Percentiles rank a stretch among this genome's conserved stretches.
These are phyloP conservation scores for Chauna torquata DNA, from an alignment of 2,113 vertebrate genomes.

Conservation along the genomic window DNA sequence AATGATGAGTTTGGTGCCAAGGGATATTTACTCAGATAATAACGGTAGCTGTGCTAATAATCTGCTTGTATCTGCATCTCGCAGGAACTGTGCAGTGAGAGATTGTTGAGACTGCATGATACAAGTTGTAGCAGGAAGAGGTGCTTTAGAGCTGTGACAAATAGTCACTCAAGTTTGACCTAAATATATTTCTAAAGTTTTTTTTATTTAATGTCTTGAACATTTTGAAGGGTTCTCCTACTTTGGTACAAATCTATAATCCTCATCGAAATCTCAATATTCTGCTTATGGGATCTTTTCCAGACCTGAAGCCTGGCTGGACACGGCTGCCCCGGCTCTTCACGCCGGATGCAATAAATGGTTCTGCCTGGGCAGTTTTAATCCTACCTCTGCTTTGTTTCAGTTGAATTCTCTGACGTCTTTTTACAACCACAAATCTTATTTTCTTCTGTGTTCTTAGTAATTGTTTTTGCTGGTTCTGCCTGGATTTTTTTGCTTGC, in stretches of 20 bases:
- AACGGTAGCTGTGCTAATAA: background rate
- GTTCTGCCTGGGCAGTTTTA: conserved; percentile 31
- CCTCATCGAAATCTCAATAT: conserved; percentile 15
- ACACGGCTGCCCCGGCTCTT: conserved; percentile 25
- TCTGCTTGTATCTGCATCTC: background rate
- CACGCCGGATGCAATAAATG: background rate
- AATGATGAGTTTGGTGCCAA: background rate
- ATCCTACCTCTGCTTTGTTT: conserved; percentile 14
- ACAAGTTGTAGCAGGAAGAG: background rate
- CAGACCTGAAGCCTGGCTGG: conserved; percentile 30
- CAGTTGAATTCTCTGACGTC: background rate
- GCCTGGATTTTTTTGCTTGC: conserved; percentile 28
- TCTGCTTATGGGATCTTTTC: background rate
- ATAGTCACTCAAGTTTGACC: background rate
- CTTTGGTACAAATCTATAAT: conserved; percentile 3
- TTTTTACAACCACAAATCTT: background rate
- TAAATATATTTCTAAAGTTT: background rate
- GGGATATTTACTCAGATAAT: background rate
- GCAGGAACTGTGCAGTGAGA: background rate
- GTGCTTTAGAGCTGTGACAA: background rate
- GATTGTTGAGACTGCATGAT: background rate
- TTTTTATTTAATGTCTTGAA: background rate
- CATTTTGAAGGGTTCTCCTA: background rate
- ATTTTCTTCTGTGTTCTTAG: background rate
- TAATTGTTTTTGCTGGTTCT: background rate